Conservation (phyloP, 2,797 vertebrate species). For the Tokudaia tokunoshimensis region DNA sequence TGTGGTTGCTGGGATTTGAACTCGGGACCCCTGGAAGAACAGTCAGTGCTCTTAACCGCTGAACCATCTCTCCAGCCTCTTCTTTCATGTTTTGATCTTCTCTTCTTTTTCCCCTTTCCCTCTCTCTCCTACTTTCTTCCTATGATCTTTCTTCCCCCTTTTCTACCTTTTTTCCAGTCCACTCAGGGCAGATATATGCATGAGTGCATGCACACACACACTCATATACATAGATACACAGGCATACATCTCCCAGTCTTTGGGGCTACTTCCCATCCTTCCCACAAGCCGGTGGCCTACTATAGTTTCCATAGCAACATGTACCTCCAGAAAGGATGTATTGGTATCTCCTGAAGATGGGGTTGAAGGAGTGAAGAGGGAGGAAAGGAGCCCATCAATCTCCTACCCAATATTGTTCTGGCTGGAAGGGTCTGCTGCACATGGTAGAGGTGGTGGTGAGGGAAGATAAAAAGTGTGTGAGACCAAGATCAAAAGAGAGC, state of each 20-base stretch:
- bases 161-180: not conserved
- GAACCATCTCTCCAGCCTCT: too few species aligned
- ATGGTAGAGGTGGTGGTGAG: not conserved
- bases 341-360: constrained; percentile 75
- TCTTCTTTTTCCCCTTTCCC: not conserved
- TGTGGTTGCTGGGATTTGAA: too few species aligned
- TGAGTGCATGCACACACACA: not conserved
- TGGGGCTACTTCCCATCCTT: constrained; percentile 72
- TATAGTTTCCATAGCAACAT: constrained; percentile 80
- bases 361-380: constrained; percentile 3
- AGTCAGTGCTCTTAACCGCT: too few species aligned
- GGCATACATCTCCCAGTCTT: constrained; percentile 30
- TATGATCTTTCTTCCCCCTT: not conserved
- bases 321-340: constrained; percentile 72
- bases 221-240: constrained; percentile 10
- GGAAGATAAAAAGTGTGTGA: not conserved
- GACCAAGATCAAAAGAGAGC: not conserved
- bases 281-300: constrained; percentile 69
- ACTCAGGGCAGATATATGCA: not conserved
- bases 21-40: too few species aligned
- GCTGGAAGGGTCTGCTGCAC: constrained; percentile 50
- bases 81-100: not conserved
- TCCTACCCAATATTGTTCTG: constrained; percentile 58
- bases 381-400: constrained; percentile 55
- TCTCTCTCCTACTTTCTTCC: not conserved